Evolutionary conservation across 2,888 invertebrate species (phyloP).

Genomic region (Patella ulyssiponensis): DNA sequence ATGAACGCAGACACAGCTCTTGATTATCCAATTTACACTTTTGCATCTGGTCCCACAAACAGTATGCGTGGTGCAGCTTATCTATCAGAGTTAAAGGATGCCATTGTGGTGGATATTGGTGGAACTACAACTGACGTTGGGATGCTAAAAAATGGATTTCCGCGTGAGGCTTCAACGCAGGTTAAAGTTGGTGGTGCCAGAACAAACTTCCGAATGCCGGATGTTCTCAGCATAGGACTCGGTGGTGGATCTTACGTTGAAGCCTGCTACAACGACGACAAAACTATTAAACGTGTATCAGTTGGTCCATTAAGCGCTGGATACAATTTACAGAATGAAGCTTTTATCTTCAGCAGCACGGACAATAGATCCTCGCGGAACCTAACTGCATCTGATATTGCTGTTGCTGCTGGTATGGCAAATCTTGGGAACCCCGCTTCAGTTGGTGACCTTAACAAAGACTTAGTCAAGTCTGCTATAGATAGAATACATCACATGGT

Average conservation of each 20-base stretch:
- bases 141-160: constrained; percentile 63
- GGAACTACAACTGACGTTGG: constrained; percentile 69
- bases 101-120: constrained; percentile 68
- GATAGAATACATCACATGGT: constrained; percentile 52
- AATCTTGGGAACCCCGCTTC: constrained; percentile 44
- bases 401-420: constrained; percentile 58
- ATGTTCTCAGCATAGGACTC: constrained; percentile 66
- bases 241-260: constrained; percentile 68
- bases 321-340: constrained; percentile 53
- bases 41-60: constrained; percentile 69
- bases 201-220: constrained; percentile 69
- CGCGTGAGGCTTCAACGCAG: constrained; percentile 59
- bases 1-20: constrained; percentile 55
- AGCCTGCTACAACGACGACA: not conserved
- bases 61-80: constrained; percentile 70
- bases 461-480: constrained; percentile 42
- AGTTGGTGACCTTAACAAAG: constrained; percentile 41
- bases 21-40: constrained; percentile 59
- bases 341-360: constrained; percentile 50
- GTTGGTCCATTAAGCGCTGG: constrained; percentile 69
- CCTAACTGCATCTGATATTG: constrained; percentile 66
- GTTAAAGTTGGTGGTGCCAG: constrained; percentile 61
- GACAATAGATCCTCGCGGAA: constrained; percentile 24
- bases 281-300: constrained; percentile 21
- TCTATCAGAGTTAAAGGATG: constrained; percentile 56